phyloP scores from a whole-genome alignment of 2,888 invertebrate species.

The Actias luna region DNA sequence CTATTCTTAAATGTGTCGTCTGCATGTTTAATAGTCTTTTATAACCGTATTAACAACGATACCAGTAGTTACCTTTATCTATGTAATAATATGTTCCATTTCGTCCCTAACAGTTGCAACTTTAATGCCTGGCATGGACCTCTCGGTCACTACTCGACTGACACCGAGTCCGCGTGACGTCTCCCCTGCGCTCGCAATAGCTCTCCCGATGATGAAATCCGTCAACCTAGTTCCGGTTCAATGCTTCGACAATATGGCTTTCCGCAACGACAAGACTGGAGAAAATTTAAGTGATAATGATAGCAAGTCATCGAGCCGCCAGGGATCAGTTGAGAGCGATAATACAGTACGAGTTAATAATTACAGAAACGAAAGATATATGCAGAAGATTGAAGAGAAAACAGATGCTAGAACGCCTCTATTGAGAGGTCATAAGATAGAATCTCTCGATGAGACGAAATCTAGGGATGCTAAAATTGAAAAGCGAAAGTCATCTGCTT shows the following conservation, averaged over 20 bases:
- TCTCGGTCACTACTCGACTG: constrained; percentile 84
- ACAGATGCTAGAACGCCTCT: constrained; percentile 72
- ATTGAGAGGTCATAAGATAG: constrained; percentile 72
- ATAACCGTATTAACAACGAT: neutral
- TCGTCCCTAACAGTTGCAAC: constrained; percentile 61
- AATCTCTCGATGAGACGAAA: constrained; percentile 74
- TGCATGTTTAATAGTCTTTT: constrained; percentile 5
- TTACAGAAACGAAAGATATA: constrained; percentile 65
- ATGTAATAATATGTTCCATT: neutral
- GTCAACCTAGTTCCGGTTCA: constrained; percentile 74
- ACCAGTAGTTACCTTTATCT: neutral
- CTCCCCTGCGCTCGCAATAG: constrained; percentile 83
- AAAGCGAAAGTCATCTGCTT: constrained; percentile 75
- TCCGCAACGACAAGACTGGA: constrained; percentile 62
- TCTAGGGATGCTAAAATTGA: constrained; percentile 69
- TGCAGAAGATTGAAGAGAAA: constrained; percentile 63
- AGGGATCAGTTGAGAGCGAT: constrained; percentile 63
- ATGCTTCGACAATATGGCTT: constrained; percentile 78
- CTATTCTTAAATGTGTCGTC: constrained; percentile 2
- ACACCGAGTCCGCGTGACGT: constrained; percentile 85
- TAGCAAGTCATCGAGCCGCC: constrained; percentile 57
- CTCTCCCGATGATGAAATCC: constrained; percentile 83
- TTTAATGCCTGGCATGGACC: constrained; percentile 81
- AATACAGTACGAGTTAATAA: constrained; percentile 64
- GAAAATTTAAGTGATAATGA: constrained; percentile 44